phyloP scores from a whole-genome alignment of 1,140 invertebrate species.

The Ephestia elutella region DNA sequence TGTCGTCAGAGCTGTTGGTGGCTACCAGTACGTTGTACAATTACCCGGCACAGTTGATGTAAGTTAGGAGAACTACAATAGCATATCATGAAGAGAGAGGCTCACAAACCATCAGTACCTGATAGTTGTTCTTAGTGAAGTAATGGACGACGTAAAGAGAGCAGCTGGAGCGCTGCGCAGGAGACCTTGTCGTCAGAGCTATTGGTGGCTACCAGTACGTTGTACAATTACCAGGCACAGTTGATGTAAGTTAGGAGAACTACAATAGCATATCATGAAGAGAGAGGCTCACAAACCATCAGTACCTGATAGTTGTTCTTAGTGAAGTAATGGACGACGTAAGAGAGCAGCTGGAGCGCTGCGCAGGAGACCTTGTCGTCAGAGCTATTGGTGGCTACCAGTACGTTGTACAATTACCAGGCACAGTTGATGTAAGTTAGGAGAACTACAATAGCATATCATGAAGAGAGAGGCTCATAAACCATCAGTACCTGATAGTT shows the following conservation, averaged over 20 bases:
- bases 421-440: conserved; percentile 43
- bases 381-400: conserved; percentile 29
- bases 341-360: conserved; percentile 47
- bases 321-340: conserved; percentile 44
- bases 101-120: no score
- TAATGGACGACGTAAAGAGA: conserved; percentile 48
- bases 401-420: conserved; percentile 38
- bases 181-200: conserved; percentile 41
- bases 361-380: conserved; percentile 47
- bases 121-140: conserved; percentile 50
- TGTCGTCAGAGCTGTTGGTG: conserved; percentile 33
- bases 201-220: conserved; percentile 33
- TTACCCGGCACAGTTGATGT: conserved; percentile 42
- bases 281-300: no score
- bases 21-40: conserved; percentile 36
- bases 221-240: conserved; percentile 36
- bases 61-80: conserved; percentile 42
- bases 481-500: conserved; percentile 42
- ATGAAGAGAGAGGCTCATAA: no score
- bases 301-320: conserved; percentile 40
- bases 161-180: conserved; percentile 46
- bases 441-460: conserved; percentile 29
- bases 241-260: conserved; percentile 49
- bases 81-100: no score
- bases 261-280: conserved; percentile 12